These are phyloP conservation scores for Teleogryllus oceanicus DNA, from an alignment of 2,888 invertebrate genomes.

Conservation along the genomic window DNA sequence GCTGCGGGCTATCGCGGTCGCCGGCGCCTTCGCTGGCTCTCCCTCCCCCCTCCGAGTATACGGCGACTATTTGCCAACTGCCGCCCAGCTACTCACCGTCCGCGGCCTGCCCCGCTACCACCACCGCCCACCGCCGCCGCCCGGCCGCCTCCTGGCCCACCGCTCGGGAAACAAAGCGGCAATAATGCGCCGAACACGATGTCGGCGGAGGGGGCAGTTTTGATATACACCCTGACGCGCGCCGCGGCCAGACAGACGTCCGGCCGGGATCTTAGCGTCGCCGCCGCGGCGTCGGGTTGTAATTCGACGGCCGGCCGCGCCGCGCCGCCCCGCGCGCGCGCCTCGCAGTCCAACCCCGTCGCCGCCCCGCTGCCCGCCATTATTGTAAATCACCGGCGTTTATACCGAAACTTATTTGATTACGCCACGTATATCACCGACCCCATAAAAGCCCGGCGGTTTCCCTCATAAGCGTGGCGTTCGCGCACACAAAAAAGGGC, in stretches of 20 bases:
- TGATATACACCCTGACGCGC: background rate
- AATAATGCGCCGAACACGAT: background rate
- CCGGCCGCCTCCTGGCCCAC: background rate
- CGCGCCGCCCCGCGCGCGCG: no score
- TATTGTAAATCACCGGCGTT: constrained; percentile 10
- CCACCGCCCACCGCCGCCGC: background rate
- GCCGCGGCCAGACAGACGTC: background rate
- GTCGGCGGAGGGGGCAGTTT: background rate
- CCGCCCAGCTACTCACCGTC: no score
- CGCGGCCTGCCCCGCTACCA: background rate
- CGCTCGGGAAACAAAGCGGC: constrained; percentile 1
- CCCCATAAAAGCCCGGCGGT: background rate
- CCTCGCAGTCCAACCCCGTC: background rate
- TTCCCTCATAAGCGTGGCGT: constrained; percentile 8
- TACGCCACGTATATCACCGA: background rate
- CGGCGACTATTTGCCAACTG: no score
- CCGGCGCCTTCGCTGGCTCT: no score
- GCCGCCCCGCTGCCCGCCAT: background rate
- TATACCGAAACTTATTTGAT: constrained; percentile 18
- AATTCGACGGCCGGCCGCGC: background rate
- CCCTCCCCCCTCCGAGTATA: background rate
- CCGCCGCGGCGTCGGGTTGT: background rate
- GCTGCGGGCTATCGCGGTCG: no score
- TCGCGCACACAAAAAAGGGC: background rate
- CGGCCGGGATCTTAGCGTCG: constrained; percentile 1